Conservation (phyloP, 2,113 vertebrate species). For the Ammodytes dubius region DNA sequence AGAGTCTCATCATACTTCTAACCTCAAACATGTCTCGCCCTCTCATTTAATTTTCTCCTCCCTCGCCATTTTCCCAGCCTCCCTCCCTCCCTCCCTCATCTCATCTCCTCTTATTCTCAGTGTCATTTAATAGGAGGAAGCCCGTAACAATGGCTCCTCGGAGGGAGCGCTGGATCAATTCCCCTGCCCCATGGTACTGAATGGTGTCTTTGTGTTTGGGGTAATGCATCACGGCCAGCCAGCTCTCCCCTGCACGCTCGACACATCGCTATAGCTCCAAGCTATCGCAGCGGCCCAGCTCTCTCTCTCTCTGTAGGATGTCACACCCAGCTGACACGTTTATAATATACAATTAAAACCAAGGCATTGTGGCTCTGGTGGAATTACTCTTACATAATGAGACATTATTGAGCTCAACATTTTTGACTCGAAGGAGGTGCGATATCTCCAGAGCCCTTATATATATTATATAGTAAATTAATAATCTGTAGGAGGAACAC, state of each 20-base stretch:
- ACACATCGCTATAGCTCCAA: conserved; percentile 13
- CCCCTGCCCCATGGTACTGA: conserved; percentile 46
- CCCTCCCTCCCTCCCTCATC: background rate
- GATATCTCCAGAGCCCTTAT: conserved; percentile 37
- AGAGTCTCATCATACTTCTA: background rate
- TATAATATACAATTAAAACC: conserved; percentile 25
- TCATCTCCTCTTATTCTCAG: conserved; percentile 44
- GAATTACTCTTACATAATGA: conserved; percentile 55
- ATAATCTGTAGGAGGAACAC: conserved; percentile 41
- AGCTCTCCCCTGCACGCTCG: conserved; percentile 21
- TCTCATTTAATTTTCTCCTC: background rate
- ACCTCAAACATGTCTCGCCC: background rate
- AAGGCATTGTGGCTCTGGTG: conserved; percentile 46
- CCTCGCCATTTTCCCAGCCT: background rate
- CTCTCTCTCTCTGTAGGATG: conserved; percentile 3
- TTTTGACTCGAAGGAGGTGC: conserved; percentile 20
- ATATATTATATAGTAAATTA: background rate
- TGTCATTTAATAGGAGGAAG: conserved; percentile 49
- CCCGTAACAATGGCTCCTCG: conserved; percentile 51
- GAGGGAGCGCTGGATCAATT: conserved; percentile 64
- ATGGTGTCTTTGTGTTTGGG: conserved; percentile 59
- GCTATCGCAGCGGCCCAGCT: conserved; percentile 10
- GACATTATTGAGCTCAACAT: conserved; percentile 42
- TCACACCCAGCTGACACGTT: conserved; percentile 43
- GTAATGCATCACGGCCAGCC: conserved; percentile 51